Percentiles rank a stretch among this genome's conserved stretches.
Evolutionary conservation across 2,797 vertebrate genomes (phyloP).

Genomic region (Cryptoblepharus egeriae): DNA sequence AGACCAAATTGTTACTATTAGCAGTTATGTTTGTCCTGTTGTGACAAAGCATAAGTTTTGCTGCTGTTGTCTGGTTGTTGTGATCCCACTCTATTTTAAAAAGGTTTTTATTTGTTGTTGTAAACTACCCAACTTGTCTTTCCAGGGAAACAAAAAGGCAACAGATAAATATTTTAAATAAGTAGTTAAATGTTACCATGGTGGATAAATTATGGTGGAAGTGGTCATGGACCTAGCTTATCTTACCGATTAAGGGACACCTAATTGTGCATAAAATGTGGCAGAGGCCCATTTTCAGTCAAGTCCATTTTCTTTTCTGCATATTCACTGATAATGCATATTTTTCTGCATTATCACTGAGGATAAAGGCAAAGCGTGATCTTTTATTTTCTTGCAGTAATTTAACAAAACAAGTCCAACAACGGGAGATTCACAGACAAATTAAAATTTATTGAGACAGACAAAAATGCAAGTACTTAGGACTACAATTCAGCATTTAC

Average conservation of each 20-base stretch:
- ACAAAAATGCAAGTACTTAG: constrained; percentile 81
- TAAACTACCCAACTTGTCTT: too few species aligned
- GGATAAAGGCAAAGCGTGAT: constrained; percentile 35
- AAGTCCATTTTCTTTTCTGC: constrained; percentile 31
- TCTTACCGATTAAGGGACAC: not conserved
- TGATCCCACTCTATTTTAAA: too few species aligned
- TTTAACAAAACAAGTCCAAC: constrained; percentile 50
- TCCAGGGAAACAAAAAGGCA: too few species aligned
- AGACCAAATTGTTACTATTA: too few species aligned
- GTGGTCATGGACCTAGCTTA: not conserved
- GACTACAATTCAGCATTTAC: constrained; percentile 82
- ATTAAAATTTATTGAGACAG: constrained; percentile 90
- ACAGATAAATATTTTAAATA: too few species aligned
- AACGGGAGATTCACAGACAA: constrained; percentile 76
- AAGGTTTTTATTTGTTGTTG: too few species aligned
- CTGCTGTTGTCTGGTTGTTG: too few species aligned
- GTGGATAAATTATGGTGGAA: not conserved
- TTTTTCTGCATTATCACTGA: too few species aligned
- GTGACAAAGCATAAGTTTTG: too few species aligned
- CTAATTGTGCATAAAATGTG: not conserved
- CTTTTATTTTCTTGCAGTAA: constrained; percentile 34
- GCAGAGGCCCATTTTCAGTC: not conserved
- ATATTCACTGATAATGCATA: too few species aligned
- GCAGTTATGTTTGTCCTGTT: too few species aligned
- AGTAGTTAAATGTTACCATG: not conserved